These are phyloP conservation scores for Loris lydekkerianus DNA, from an alignment of 2,797 vertebrate species.

Conservation along the genomic window DNA sequence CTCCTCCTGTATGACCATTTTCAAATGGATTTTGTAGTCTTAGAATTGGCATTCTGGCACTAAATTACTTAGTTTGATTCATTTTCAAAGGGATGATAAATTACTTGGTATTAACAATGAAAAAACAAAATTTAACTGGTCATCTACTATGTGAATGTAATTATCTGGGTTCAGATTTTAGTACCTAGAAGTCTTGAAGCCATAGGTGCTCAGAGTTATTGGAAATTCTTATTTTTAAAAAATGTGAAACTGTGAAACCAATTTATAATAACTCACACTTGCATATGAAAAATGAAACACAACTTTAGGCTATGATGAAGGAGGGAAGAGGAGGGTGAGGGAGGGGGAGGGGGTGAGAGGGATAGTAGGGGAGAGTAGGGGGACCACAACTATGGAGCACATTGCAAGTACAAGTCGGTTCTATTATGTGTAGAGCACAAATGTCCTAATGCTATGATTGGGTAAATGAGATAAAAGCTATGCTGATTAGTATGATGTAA, in stretches of 20 bases:
- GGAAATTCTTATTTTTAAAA: background rate
- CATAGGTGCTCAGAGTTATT: constrained; percentile 1
- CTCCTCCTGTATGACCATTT: background rate
- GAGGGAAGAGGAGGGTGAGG: too few relatives aligned
- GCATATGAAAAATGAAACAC: too few relatives aligned
- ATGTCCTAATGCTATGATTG: too few relatives aligned
- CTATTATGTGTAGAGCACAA: too few relatives aligned
- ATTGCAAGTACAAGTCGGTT: too few relatives aligned
- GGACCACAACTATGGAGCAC: too few relatives aligned
- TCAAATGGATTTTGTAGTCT: background rate
- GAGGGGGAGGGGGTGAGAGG: too few relatives aligned
- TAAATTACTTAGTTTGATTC: background rate
- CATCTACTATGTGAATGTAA: background rate
- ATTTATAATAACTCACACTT: too few relatives aligned
- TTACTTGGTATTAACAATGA: constrained; percentile 12
- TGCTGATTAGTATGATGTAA: too few relatives aligned
- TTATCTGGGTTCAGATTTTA: constrained; percentile 29
- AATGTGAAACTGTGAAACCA: background rate
- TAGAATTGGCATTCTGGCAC: background rate
- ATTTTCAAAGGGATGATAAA: constrained; percentile 32
- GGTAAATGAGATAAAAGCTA: too few relatives aligned
- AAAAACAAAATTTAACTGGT: constrained; percentile 9
- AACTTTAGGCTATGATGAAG: too few relatives aligned
- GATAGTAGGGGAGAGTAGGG: too few relatives aligned
- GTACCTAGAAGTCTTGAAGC: background rate